These are phyloP conservation scores for Blastobasis lacticolella DNA, from an alignment of 2,888 invertebrate genomes.

Conservation along the genomic window DNA sequence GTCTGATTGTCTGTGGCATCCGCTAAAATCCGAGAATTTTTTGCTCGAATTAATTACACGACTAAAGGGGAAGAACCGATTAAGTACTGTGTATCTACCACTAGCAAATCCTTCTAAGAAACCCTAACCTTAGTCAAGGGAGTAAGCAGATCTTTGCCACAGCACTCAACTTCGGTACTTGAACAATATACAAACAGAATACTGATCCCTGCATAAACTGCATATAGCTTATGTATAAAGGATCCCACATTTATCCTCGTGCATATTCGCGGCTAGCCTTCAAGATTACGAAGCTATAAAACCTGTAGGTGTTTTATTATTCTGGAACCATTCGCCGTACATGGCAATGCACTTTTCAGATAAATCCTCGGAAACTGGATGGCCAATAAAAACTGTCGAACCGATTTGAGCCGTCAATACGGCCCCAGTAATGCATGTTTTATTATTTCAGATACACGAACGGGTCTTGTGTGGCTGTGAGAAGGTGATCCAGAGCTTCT, in stretches of 20 bases:
- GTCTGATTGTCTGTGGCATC: too few species aligned
- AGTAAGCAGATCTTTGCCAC: too few species aligned
- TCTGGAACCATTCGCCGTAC: conserved; percentile 39
- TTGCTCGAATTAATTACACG: too few species aligned
- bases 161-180: too few species aligned
- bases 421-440: conserved; percentile 14
- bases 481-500: conserved; percentile 1
- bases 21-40: too few species aligned
- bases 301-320: conserved; percentile 53
- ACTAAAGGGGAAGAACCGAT: too few species aligned
- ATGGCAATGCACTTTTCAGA: conserved; percentile 55
- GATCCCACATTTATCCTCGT: not conserved
- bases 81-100: too few species aligned
- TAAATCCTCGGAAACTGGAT: conserved; percentile 29
- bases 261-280: conserved; percentile 12
- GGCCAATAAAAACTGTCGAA: conserved; percentile 51
- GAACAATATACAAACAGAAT: too few species aligned
- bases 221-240: too few species aligned
- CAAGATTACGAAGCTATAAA: conserved; percentile 36
- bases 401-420: conserved; percentile 31
- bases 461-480: not conserved
- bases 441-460: conserved; percentile 7
- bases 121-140: too few species aligned
- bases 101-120: too few species aligned
- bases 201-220: too few species aligned